Conservation (phyloP, 2,113 vertebrate species). For the Pterocles gutturalis region DNA sequence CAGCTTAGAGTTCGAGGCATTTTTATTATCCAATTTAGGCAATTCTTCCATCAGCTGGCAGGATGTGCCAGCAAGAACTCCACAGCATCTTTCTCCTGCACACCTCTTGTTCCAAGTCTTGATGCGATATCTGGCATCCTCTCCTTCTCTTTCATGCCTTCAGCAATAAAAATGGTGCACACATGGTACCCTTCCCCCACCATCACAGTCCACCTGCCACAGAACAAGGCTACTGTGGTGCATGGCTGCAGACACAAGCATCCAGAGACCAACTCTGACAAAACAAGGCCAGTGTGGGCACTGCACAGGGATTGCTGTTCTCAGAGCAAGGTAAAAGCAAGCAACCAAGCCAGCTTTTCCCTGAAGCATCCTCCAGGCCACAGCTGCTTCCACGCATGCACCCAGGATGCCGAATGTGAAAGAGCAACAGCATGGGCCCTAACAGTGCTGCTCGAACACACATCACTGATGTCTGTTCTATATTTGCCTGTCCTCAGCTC, state of each 20-base stretch:
- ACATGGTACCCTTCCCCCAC: not conserved
- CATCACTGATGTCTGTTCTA: not conserved
- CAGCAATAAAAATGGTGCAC: not conserved
- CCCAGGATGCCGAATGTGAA: not conserved
- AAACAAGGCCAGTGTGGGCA: not conserved
- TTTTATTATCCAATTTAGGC: conserved; percentile 30
- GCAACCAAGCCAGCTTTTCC: not conserved
- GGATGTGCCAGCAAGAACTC: not conserved
- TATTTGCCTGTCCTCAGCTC: not conserved
- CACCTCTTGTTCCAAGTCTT: conserved; percentile 26
- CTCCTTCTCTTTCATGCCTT: not conserved
- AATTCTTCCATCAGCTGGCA: conserved; percentile 13
- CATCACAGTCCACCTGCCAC: not conserved
- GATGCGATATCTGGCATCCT: conserved; percentile 26
- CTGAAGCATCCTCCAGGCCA: not conserved
- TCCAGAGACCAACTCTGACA: not conserved
- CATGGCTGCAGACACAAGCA: not conserved
- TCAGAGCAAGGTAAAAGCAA: not conserved
- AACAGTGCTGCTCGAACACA: not conserved
- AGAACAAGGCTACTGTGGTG: not conserved
- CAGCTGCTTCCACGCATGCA: not conserved
- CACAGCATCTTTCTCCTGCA: not conserved
- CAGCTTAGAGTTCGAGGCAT: conserved; percentile 17
- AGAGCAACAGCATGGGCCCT: not conserved
- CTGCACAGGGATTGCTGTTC: not conserved